phyloP scores from a whole-genome alignment of 2,113 vertebrate species.

The Indri indri region DNA sequence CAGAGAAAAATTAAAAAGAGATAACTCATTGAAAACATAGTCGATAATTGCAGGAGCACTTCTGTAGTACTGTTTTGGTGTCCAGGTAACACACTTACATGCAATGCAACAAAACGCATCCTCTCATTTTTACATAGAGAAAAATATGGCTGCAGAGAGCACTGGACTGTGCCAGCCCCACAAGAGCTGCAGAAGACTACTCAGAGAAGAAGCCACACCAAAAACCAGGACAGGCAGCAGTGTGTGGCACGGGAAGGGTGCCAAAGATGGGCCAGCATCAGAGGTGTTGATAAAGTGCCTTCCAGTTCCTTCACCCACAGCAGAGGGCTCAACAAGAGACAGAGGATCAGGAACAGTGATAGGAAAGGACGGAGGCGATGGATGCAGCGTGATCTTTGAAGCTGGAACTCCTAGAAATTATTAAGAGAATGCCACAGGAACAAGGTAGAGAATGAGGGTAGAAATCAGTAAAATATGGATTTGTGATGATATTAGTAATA shows the following conservation, averaged over 20 bases:
- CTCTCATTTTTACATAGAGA: not conserved
- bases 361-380: not conserved
- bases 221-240: not conserved
- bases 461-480: not conserved
- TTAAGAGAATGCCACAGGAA: not conserved
- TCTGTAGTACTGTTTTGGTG: not conserved
- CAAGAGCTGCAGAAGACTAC: not conserved
- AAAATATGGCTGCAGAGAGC: not conserved
- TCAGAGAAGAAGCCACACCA: too few relatives aligned
- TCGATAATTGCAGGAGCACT: not conserved
- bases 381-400: fast-evolving
- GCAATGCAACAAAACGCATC: not conserved
- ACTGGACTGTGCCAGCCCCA: not conserved
- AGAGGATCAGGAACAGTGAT: not conserved
- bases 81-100: not conserved
- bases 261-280: too few relatives aligned
- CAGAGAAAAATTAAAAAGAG: not conserved
- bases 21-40: not conserved
- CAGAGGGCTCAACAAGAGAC: not conserved
- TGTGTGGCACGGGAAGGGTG: fast-evolving
- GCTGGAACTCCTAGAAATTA: not conserved
- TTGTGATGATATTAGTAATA: not conserved
- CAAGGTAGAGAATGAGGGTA: too few relatives aligned
- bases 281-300: not conserved
- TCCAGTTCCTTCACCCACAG: not conserved